Evolutionary conservation across 2,888 invertebrate species (phyloP), one percentile per base, ranked within the genome.

Genomic region (Steinernema hermaphroditum): DNA sequence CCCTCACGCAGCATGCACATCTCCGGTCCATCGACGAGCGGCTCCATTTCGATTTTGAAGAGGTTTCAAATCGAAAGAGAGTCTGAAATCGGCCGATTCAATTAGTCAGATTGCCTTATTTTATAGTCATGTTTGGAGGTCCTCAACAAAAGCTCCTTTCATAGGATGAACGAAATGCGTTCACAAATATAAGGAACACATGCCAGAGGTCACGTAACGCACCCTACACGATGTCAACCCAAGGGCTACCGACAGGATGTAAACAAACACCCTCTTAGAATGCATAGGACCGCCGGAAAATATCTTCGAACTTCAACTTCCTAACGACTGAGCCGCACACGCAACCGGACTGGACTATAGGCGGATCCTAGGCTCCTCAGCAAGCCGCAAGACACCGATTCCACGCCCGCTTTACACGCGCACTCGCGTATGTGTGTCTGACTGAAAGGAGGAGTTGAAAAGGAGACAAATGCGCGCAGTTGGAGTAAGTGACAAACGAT

Each of bases 331-430:
- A 19, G 46, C n/a, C 54, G 54, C 54, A 22, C 54, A 16, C 27
- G 22, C 14, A 54, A 46, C 46, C n/a, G n/a, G n/a, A n/a, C 16
- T n/a, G 27, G 54, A 54, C 9, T 54, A 54, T 24, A 54, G 54
- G 54, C 54, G 54, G 54, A 22, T 54, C 54, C 27, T 54, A 54
- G 22, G 9, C 46, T 54, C 54, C 12, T 54, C 19, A 8, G 6
- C 24, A 2, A 12, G 54, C 14, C 6, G n/a, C 9, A 54, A 27
- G 54, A 54, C 22, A 54, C 54, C 54, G 12, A 54, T 27, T 54
- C 54, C 54, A 54, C 54, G 54, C 54, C 54, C 54, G 54, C 19
- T 54, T 54, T 24, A 54, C 24, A 27, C 54, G 24, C 54, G 22
- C 54, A 24, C 54, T 12, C 54, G 54, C 54, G 24, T 12, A 24